Percentiles rank a stretch among this genome's conserved stretches.
Evolutionary conservation across 2,113 vertebrate genomes (phyloP).

Genomic region (Ptilorrhoa leucosticta): DNA sequence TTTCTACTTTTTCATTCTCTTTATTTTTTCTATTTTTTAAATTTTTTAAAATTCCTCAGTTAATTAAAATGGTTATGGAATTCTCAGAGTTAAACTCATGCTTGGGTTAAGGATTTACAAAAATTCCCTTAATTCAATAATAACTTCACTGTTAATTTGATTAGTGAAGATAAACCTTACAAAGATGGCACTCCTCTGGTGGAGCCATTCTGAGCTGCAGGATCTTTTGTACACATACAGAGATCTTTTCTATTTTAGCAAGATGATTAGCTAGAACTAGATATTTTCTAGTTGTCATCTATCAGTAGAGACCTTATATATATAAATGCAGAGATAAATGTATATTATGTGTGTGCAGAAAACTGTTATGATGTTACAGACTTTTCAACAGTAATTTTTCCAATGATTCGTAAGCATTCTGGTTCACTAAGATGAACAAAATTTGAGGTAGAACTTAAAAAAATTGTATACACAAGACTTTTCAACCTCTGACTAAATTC

Average conservation of each 20-base stretch:
- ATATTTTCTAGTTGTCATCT: neutral
- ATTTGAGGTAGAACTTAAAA: neutral
- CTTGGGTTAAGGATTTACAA: neutral
- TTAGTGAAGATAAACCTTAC: neutral
- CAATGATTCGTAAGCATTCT: neutral
- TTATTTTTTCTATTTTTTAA: too few species aligned
- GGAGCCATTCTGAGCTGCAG: neutral
- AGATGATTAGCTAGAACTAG: neutral
- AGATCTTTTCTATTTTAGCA: neutral
- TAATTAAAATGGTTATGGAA: neutral
- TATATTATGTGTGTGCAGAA: neutral
- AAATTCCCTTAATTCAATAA: neutral
- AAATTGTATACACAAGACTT: neutral
- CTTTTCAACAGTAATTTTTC: neutral
- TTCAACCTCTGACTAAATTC: neutral
- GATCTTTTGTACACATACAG: neutral
- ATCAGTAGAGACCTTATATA: neutral
- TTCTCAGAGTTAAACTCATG: neutral
- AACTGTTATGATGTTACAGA: neutral
- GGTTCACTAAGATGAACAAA: neutral
- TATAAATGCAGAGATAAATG: neutral
- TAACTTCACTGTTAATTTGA: neutral
- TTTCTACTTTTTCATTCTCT: neutral
- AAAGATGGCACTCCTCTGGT: neutral
- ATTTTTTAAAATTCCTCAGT: fast-evolving